Conservation (phyloP, 1,140 invertebrate species). For the Scaptodrosophila lebanonensis region DNA sequence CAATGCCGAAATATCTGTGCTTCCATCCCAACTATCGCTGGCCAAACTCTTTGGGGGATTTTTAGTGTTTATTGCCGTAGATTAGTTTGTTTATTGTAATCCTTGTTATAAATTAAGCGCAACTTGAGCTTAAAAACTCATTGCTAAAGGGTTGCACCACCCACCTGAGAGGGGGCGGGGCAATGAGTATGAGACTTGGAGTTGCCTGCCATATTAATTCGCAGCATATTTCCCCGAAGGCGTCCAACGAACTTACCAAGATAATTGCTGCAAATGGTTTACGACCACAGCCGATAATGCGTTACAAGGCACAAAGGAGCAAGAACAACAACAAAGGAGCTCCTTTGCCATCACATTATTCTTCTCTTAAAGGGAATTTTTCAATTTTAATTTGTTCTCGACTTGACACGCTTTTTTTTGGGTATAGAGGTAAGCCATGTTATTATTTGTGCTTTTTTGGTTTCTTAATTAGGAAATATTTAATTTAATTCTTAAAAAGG, state of each 20-base stretch:
- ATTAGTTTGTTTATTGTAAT: conserved; percentile 76
- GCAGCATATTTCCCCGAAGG: conserved; percentile 64
- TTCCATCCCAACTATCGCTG: conserved; percentile 1
- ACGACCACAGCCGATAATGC: conserved; percentile 59
- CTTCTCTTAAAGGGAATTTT: too few relatives aligned
- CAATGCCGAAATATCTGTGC: neutral
- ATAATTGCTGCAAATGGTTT: conserved; percentile 71
- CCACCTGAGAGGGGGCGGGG: neutral
- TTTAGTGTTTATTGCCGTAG: conserved; percentile 73
- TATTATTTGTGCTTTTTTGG: too few relatives aligned
- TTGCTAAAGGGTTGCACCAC: conserved; percentile 46
- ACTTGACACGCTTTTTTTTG: too few relatives aligned
- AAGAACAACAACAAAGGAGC: too few relatives aligned
- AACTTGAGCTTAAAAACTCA: conserved; percentile 66
- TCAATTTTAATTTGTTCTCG: too few relatives aligned
- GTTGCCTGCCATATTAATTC: conserved; percentile 46
- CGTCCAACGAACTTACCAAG: conserved; percentile 50
- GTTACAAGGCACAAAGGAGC: too few relatives aligned
- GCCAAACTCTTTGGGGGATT: conserved; percentile 65
- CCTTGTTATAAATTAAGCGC: conserved; percentile 71
- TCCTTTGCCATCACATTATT: too few relatives aligned
- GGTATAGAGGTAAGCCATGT: too few relatives aligned
- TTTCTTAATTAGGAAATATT: too few relatives aligned
- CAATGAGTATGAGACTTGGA: neutral
- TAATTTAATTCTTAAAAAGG: too few relatives aligned